These are phyloP conservation scores for Zapornia atra DNA, from an alignment of 2,113 vertebrate genomes.

Conservation along the genomic window DNA sequence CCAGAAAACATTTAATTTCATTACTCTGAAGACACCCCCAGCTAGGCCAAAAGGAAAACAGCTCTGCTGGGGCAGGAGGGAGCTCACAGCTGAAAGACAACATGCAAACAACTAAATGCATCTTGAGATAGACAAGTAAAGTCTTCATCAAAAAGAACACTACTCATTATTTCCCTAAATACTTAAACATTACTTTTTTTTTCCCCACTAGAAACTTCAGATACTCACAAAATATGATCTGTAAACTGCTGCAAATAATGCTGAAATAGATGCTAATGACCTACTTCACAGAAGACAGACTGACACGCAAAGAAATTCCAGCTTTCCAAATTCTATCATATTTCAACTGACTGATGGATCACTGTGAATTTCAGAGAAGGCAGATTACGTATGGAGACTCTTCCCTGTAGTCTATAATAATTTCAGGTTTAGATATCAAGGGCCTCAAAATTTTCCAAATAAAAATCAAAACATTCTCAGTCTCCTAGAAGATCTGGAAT, in stretches of 20 bases:
- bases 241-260: background rate
- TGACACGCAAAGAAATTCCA: background rate
- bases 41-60: background rate
- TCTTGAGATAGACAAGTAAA: background rate
- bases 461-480: background rate
- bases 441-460: background rate
- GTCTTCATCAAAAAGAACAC: background rate
- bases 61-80: background rate
- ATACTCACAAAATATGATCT: background rate
- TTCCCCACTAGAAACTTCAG: background rate
- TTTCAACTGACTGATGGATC: background rate
- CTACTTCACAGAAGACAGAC: background rate
- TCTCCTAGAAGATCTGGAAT: background rate
- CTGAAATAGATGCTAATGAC: background rate
- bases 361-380: background rate
- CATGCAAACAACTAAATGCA: background rate
- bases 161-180: background rate
- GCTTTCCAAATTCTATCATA: background rate
- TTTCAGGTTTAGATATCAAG: background rate
- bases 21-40: background rate
- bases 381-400: background rate
- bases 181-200: background rate
- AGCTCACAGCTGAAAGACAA: background rate
- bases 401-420: background rate
- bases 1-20: constrained; percentile 19